phyloP scores from a whole-genome alignment of 2,797 vertebrate genomes.

The Simalia tracyae region DNA sequence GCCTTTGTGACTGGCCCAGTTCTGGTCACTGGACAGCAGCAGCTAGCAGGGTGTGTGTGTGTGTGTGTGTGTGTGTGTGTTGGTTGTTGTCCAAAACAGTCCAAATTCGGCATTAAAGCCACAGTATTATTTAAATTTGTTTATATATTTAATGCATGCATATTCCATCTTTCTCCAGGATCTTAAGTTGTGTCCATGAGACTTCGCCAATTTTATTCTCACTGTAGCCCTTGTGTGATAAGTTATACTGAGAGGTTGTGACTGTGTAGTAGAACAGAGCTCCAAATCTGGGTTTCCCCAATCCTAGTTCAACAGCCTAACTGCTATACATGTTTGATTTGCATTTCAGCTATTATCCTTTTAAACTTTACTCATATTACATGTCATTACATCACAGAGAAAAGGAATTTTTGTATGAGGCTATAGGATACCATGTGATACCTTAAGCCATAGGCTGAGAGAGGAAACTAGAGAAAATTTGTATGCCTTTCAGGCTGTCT shows the following conservation, averaged over 20 bases:
- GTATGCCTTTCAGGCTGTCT: background rate
- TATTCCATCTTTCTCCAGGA: background rate
- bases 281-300: background rate
- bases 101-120: background rate
- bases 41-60: background rate
- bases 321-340: background rate
- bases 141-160: background rate
- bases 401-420: background rate
- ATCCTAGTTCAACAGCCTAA: background rate
- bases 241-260: background rate
- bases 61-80: background rate
- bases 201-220: background rate
- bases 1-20: background rate
- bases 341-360: background rate
- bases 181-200: background rate
- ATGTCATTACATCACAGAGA: background rate
- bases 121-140: background rate
- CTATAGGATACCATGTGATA: background rate
- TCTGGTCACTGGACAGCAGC: background rate
- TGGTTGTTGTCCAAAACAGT: background rate
- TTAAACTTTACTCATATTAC: background rate
- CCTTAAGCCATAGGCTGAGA: background rate
- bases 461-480: background rate
- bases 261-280: background rate
- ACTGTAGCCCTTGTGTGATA: background rate